Percentiles rank a stretch among this genome's conserved stretches.
Evolutionary conservation across 2,888 invertebrate species (phyloP).

Genomic region (Drosophila setosimentum): DNA sequence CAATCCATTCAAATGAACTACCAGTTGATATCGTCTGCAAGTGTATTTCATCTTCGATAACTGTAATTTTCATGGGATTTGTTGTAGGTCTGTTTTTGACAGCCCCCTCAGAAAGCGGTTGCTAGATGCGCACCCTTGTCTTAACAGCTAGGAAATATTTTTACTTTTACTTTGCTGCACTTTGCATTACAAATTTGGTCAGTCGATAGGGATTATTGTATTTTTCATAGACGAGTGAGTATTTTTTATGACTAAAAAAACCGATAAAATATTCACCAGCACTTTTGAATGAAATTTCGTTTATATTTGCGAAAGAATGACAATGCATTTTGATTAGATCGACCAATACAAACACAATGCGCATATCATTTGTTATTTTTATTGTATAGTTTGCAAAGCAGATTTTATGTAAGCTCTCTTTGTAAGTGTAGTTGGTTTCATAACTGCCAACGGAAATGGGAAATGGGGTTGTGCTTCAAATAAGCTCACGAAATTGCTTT

Average conservation of each 20-base stretch:
- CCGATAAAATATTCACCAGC: constrained; percentile 29
- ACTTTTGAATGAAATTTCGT: constrained; percentile 63
- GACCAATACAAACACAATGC: constrained; percentile 46
- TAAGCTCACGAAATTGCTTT: not conserved
- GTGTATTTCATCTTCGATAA: not conserved
- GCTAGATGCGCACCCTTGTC: not conserved
- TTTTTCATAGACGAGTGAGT: not conserved
- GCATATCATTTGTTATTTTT: constrained; percentile 58
- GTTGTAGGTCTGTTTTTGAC: constrained; percentile 25
- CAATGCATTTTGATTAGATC: constrained; percentile 45
- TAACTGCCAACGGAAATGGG: constrained; percentile 69
- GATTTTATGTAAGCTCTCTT: constrained; percentile 69
- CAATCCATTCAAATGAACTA: not conserved
- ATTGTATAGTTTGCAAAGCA: constrained; percentile 24
- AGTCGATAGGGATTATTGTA: not conserved
- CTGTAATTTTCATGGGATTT: not conserved
- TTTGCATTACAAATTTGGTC: constrained; percentile 19
- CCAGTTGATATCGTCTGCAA: not conserved
- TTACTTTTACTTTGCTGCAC: constrained; percentile 5
- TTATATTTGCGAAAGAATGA: constrained; percentile 43
- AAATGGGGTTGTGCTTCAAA: constrained; percentile 62
- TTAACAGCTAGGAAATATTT: constrained; percentile 19
- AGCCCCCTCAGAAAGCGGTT: not conserved
- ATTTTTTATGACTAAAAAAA: constrained; percentile 15
- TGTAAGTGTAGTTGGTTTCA: constrained; percentile 61